A percentile compares a stretch with the other conserved stretches of the same genome.
phyloP scores from a whole-genome alignment of 2,888 invertebrate species.

The Nephrotoma flavescens region DNA sequence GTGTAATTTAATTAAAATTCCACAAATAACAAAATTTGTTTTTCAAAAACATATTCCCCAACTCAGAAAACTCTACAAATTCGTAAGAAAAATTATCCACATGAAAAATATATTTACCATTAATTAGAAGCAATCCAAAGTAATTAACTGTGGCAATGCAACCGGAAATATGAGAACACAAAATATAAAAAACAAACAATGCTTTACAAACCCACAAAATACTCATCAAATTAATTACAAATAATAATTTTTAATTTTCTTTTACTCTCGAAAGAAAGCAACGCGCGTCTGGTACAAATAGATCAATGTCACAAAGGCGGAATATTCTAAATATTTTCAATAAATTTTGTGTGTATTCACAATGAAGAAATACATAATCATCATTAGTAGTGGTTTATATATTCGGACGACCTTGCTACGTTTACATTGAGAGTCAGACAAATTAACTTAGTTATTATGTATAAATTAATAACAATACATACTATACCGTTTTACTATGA shows the following conservation, averaged over 20 bases:
- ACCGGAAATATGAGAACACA: background rate
- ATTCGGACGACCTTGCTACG: background rate
- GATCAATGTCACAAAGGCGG: background rate
- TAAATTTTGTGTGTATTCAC: background rate
- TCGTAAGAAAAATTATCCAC: background rate
- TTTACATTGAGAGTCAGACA: background rate
- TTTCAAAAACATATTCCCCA: too few species aligned
- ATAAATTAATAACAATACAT: too few species aligned
- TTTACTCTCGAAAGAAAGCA: background rate
- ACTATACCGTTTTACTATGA: too few species aligned
- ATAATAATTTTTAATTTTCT: background rate
- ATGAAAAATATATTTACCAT: background rate
- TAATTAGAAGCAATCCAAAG: background rate
- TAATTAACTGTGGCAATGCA: background rate
- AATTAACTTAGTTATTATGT: background rate
- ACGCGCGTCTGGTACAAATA: background rate
- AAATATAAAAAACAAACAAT: background rate
- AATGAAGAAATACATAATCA: background rate
- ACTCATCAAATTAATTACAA: background rate
- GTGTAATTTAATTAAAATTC: too few species aligned
- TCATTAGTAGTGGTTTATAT: background rate
- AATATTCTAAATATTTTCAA: background rate
- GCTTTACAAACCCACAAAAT: background rate
- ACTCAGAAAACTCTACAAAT: too few species aligned
- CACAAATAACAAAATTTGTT: too few species aligned